Base-by-base conservation (phyloP, 2,888 invertebrate species). In the Aleiodes testaceus region DNA sequence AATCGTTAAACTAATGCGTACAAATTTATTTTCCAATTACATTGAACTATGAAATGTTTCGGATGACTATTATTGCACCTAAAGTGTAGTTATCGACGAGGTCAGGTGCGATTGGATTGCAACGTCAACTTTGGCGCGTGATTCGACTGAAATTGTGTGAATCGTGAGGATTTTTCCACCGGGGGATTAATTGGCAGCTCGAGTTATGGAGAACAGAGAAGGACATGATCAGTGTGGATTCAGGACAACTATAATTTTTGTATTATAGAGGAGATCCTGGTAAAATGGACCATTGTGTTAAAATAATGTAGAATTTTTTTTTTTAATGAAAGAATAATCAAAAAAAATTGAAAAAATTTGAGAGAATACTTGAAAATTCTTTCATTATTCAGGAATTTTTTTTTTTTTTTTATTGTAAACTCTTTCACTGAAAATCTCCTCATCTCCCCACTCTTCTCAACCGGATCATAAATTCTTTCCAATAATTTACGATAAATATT, bases 41-140 rank as follows among this genome's bases (percentile, higher is more conserved):
- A 59, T 59, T 16, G 36, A 55, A 14, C 16, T 44, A 12, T 61
- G 26, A 26, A 26, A 53, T 11, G 16, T 12, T 26, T 53, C 22
- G 1, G 55, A 55, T 55, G 55, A 14, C 55, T 16, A 55, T 53
- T 53, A 53, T 55, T 26, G 30, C 55, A 55, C 30, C 55, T 55
- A 16, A 18, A 53, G 53, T 53, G 22, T 26, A 9, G 55, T n/a
- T n/a, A 7, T 36, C 16, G 26, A 55, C 30, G n/a, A 61, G 61
- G 61, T 61, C 61, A 61, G 61, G 61, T 61, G 61, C 44, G 18
- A 61, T 61, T 61, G 61, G 45, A 61, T 59, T 59, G 59, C 42
- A 53, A 12, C 53, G 53, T 26, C 26, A 22, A 20, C 20, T n/a
- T 53, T 11, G 59, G 42, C 59, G 36, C 59, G 42, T 59, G 59